Evolutionary conservation across 1,140 invertebrate genomes (phyloP), one percentile per base, ranked within the genome.

Genomic region (Bombus confusus): DNA sequence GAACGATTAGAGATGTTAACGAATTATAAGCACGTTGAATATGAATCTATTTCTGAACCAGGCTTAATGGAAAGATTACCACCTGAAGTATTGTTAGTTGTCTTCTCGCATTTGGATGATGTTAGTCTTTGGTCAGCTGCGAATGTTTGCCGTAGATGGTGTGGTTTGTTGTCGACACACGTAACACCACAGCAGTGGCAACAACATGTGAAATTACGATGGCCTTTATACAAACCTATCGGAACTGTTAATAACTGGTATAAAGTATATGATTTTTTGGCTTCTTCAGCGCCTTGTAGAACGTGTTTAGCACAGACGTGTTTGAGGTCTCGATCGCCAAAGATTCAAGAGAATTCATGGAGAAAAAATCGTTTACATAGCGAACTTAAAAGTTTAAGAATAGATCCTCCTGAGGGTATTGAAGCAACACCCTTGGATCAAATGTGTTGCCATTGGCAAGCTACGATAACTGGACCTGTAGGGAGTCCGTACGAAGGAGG

Each of bases 401-500:
- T 96, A 80, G 98, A 99, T 93, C 98, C 98, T 39, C 97, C 98
- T 0, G 98, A 99, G 92, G 98, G 98, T 10, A 99, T 99, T 62
- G 96, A 98, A 93, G 98, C 98, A 15, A 97, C 97, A 72, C 98
- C 98, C 5, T 94, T 99, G 76, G 98, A 99, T 95, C 95, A 96
- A 85, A 95, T 96, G 86, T 97, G 97, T 93, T 97, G 97, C 94
- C 98, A 99, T 94, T 99, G 98, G 98, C 98, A 98, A 94, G 98
- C 98, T 10, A 97, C 97, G 31, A 98, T 99, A 87, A 97, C 97
- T 76, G 98, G 98, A 22, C 98, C 98, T 22, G 96, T 96, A 31
- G 98, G 98, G 31, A 98, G 98, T 94, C 98, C 98, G 1, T 99
- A 99, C 92, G 98, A 99, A 95, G 98, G 98, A 34, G 99, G 99